Conservation (phyloP, 2,888 invertebrate species). For the Polyploca ridens region DNA sequence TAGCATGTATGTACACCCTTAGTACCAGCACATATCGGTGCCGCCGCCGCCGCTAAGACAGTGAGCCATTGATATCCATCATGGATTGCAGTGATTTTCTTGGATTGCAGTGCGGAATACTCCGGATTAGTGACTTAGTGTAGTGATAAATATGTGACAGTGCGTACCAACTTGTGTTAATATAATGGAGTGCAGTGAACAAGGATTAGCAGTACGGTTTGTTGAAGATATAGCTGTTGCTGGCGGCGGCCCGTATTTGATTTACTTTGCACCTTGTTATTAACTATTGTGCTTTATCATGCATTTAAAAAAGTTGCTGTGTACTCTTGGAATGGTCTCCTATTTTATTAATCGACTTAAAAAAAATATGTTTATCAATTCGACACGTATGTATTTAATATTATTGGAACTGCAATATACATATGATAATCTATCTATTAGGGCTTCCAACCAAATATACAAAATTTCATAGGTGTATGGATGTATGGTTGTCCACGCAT, state of each 20-base stretch:
- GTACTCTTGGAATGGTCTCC: background rate
- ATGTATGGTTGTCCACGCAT: no score
- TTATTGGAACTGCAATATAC: no score
- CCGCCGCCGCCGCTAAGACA: conserved; percentile 77
- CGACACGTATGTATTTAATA: no score
- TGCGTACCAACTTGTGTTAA: conserved; percentile 51
- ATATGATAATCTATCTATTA: no score
- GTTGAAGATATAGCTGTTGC: conserved; percentile 51
- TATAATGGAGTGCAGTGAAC: conserved; percentile 63
- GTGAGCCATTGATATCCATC: conserved; percentile 44
- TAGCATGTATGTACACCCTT: conserved; percentile 41
- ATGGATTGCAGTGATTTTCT: conserved; percentile 81
- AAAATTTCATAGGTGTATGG: no score
- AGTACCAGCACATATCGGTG: conserved; percentile 60
- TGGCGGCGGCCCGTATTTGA: conserved; percentile 74
- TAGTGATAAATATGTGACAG: conserved; percentile 73
- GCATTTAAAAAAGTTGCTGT: background rate
- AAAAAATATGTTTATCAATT: no score
- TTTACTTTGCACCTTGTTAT: conserved; percentile 72
- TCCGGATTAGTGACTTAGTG: conserved; percentile 69
- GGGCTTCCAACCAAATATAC: no score
- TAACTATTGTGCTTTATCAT: conserved; percentile 57
- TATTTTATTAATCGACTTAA: background rate
- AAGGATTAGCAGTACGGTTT: conserved; percentile 14
- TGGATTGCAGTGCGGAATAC: conserved; percentile 82